These are phyloP conservation scores for Timandra comae DNA, from an alignment of 2,888 invertebrate species.

Conservation along the genomic window DNA sequence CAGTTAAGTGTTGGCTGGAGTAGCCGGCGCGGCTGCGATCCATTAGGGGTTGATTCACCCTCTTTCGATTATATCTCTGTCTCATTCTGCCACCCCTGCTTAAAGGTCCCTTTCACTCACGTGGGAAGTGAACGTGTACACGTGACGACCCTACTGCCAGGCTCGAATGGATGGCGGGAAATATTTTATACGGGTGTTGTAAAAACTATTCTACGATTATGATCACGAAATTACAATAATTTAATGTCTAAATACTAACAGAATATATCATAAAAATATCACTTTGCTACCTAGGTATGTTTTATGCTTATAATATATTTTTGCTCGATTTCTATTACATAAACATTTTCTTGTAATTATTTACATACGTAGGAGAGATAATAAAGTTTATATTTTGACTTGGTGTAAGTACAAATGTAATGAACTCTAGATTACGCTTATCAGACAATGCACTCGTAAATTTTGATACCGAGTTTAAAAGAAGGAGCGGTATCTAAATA, in stretches of 20 bases:
- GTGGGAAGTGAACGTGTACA: slow-evolving; percentile 19
- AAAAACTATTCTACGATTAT: too few relatives aligned
- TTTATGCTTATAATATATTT: too few relatives aligned
- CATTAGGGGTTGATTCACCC: slow-evolving; percentile 70
- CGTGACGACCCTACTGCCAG: slow-evolving; percentile 21
- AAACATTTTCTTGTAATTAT: too few relatives aligned
- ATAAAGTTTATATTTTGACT: too few relatives aligned
- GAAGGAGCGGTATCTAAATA: slow-evolving; percentile 2
- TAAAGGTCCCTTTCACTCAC: slow-evolving; percentile 43
- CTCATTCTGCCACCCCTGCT: slow-evolving; percentile 59
- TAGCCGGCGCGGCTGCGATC: slow-evolving; percentile 35
- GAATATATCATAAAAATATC: too few relatives aligned
- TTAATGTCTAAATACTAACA: too few relatives aligned
- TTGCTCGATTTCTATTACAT: too few relatives aligned
- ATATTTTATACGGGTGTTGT: slow-evolving; percentile 5
- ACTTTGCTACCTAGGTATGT: too few relatives aligned
- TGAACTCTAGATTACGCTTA: slow-evolving; percentile 38
- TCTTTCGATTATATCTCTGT: slow-evolving; percentile 51
- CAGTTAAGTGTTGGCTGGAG: neutral
- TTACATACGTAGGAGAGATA: too few relatives aligned
- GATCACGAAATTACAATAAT: too few relatives aligned
- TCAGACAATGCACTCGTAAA: slow-evolving; percentile 56
- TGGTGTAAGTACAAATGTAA: too few relatives aligned
- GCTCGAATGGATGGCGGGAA: slow-evolving; percentile 36
- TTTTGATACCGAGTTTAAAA: slow-evolving; percentile 16